Evolutionary conservation across 2,888 invertebrate species (phyloP).

Genomic region (Caradrina clavipalpis): DNA sequence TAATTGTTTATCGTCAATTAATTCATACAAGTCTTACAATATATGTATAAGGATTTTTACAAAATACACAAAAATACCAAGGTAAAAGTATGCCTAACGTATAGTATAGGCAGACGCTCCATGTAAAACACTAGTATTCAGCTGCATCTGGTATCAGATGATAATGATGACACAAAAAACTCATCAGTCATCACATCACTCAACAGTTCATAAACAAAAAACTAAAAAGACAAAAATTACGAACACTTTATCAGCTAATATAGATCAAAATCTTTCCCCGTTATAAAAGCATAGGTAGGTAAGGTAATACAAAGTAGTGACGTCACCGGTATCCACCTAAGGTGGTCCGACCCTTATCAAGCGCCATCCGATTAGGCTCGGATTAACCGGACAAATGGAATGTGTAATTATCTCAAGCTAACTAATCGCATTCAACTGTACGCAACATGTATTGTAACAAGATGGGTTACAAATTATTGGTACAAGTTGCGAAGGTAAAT

Average conservation of each 20-base stretch:
- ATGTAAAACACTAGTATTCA: no score
- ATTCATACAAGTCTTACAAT: no score
- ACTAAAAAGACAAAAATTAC: no score
- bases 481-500: slow-evolving; percentile 5
- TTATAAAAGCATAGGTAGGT: slow-evolving; percentile 21
- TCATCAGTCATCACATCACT: no score
- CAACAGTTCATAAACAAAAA: no score
- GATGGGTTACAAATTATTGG: slow-evolving; percentile 36
- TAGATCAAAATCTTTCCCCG: slow-evolving; percentile 2
- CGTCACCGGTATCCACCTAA: slow-evolving; percentile 64
- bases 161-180: no score
- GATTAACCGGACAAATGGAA: slow-evolving; percentile 89
- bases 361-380: slow-evolving; percentile 82
- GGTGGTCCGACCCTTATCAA: slow-evolving; percentile 85
- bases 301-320: slow-evolving; percentile 47
- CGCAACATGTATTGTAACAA: slow-evolving; percentile 55
- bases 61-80: no score
- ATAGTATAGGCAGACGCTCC: no score
- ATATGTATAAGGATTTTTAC: no score
- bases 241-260: not conserved
- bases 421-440: slow-evolving; percentile 78
- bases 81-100: no score
- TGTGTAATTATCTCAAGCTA: slow-evolving; percentile 87
- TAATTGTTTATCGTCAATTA: no score
- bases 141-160: no score